Conservation (phyloP, 1,140 invertebrate genomes). For the Brevipalpus yothersi region DNA sequence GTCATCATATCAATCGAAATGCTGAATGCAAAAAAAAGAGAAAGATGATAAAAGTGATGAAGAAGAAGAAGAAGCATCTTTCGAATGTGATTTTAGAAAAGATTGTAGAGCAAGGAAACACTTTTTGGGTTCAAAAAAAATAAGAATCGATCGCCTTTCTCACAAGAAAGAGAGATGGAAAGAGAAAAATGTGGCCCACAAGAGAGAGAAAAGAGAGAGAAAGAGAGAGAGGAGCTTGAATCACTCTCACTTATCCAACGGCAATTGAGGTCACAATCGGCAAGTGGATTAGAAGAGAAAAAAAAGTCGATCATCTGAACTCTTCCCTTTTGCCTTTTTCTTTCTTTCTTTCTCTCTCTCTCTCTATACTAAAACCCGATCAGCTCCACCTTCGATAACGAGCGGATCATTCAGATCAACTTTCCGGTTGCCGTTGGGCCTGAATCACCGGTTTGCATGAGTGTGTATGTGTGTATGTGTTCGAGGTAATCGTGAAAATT, state of each 20-base stretch:
- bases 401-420: neutral
- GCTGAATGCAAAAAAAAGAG: neutral
- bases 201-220: neutral
- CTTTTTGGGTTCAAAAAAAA: neutral
- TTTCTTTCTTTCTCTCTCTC: neutral
- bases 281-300: too few species aligned
- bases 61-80: neutral
- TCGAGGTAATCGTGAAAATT: neutral
- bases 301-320: too few species aligned
- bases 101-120: neutral
- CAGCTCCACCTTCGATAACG: neutral
- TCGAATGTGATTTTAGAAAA: neutral
- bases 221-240: too few species aligned
- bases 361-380: neutral
- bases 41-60: neutral
- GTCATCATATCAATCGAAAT: neutral
- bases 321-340: too few species aligned
- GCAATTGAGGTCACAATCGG: too few species aligned
- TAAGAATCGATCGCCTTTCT: neutral
- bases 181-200: neutral
- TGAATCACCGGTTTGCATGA: neutral
- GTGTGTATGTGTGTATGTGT: too few species aligned
- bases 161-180: neutral
- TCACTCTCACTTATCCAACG: too few species aligned
- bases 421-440: neutral